Base-by-base conservation (phyloP, 2,113 vertebrate genomes). In the Tretioscincus oriximinensis region DNA sequence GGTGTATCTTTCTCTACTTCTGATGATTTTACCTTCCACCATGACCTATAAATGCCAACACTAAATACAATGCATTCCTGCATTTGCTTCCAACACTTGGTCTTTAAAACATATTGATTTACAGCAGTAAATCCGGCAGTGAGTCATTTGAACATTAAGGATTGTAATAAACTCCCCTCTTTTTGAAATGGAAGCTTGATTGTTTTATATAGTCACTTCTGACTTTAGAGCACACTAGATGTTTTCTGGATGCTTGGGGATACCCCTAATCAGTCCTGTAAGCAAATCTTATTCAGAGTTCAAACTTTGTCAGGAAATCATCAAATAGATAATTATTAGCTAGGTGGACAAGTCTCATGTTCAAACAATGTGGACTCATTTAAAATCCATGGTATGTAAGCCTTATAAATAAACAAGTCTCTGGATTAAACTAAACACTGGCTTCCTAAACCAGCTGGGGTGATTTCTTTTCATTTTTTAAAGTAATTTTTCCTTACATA, bases 1-100 rank as follows among this genome's bases (percentile, higher is more conserved):
- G 11, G 18, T 45, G 24, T 22, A 88, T 91, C 84, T 8, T 64
- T 90, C 86, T 73, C 77, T 91, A 81, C 69, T 11, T 88, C 64
- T 87, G 90, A 90, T 81, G 68, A 11, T 90, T 91, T 84, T 24
- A 10, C 70, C 35, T 7, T 65, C 70, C 4, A 65, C 84, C 70
- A 83, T 73, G 65, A 86, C 26, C 73, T 83, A 58, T 80, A 90
- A 85, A 69, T 16, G 61, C 60, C 81, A 73, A 22, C 14, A 26
- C 51, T 81, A 87, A 89, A 90, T 85, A 89, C 81, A 88, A 69
- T 31, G 31, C 66, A 85, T 71, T 29, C 54, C 58, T 31, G 41
- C 66, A 85, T 73, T 29, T 51, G 74, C 20, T 76, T 26, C 79
- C 86, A 85, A 84, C 65, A 58, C 66, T 61, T 58, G 77, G 63